A percentile compares a stretch with the other conserved stretches of the same genome.
These are phyloP conservation scores for Thalassaphorura encarpata DNA, from an alignment of 1,140 invertebrate species.

Conservation along the genomic window DNA sequence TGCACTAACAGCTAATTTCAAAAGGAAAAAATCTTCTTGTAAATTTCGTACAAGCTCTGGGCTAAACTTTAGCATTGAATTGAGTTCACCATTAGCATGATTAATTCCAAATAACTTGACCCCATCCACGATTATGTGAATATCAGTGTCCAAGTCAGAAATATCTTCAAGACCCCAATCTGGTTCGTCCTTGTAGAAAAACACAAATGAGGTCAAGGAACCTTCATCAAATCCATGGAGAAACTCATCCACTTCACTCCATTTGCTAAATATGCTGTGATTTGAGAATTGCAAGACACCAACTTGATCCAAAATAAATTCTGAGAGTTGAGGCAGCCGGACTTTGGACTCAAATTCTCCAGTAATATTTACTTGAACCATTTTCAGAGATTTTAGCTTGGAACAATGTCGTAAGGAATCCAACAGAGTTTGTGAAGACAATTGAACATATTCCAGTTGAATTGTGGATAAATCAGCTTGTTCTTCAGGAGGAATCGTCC, in stretches of 20 bases:
- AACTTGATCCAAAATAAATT: conserved; percentile 1
- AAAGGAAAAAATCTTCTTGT: neutral
- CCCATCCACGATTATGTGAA: neutral
- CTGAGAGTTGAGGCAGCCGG: neutral
- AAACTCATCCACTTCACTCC: conserved; percentile 6
- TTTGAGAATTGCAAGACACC: conserved; percentile 2
- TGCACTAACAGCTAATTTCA: neutral
- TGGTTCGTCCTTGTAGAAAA: conserved; percentile 1
- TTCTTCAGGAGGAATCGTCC: neutral
- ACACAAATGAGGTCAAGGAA: neutral
- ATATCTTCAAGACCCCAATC: conserved; percentile 1
- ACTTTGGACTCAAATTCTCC: neutral
- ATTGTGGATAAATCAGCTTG: neutral
- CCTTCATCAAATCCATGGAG: conserved; percentile 1
- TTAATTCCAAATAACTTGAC: neutral
- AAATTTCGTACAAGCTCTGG: neutral
- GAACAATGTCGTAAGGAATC: conserved; percentile 2
- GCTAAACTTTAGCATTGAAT: conserved; percentile 4
- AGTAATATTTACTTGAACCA: conserved; percentile 1
- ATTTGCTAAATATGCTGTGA: conserved; percentile 3
- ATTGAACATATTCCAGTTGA: neutral
- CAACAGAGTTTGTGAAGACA: neutral
- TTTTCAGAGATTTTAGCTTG: conserved; percentile 2
- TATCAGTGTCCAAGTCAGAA: neutral
- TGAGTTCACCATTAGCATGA: neutral